Base-by-base conservation (phyloP, 1,140 invertebrate species). In the Cephus cinctus region DNA sequence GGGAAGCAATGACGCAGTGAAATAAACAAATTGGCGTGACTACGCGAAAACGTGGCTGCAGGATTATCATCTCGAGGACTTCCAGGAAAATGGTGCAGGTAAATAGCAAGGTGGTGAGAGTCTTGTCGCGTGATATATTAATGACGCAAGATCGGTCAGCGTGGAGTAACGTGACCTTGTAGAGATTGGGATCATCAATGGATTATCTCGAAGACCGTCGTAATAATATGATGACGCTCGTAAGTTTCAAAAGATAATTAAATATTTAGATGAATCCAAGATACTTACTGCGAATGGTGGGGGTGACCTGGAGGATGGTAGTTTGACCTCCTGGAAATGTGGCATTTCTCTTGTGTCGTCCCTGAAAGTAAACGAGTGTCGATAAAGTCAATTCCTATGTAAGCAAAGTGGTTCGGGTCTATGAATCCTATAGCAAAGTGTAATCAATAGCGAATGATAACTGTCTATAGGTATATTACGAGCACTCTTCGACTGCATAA, bases 321-420 rank as follows among this genome's bases (percentile, higher is more conserved):
- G 83, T 79, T 59, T 86, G 84, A n/a, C 83, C 83, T n/a, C 85
- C 84, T 30, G 86, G 85, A 69, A 87, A 87, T n/a, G 86, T 88
- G 0, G 89, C 88, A 66, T 92, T 92, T 44, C 88, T 78, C 73
- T 90, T 90, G 59, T 89, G 86, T 32, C 87, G 82, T 31, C 86
- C 86, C 80, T 86, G 75, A 35, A 75, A 77, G 55, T 62, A 31
- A 50, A 60, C n/a, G n/a, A n/a, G 42, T 21, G 27, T 12, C 9
- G 12, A 30, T 30, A 30, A 30, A 30, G 27, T 30, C 9, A 30
- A 30, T 9, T 30, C 9, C 27, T 9, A 30, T 9, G 12, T 8
- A 30, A 30, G 12, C 27, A 30, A 30, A 1, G n/a, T n/a, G n/a
- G n/a, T n/a, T n/a, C n/a, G n/a, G n/a, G n/a, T n/a, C n/a, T n/a